Percentiles rank a stretch among this genome's conserved stretches.
Conservation (phyloP, 2,888 invertebrate species). For the Trichopria drosophilae region DNA sequence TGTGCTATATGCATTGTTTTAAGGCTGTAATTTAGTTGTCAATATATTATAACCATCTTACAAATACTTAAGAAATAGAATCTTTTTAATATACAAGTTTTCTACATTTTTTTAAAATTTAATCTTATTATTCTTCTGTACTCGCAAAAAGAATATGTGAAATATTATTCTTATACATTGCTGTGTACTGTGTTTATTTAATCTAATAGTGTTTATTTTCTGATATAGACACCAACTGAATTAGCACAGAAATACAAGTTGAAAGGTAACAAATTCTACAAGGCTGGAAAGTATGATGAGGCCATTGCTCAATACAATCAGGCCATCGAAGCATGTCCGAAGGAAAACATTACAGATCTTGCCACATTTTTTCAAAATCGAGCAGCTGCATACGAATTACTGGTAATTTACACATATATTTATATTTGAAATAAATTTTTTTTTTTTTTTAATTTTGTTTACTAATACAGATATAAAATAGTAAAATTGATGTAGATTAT, state of each 20-base stretch:
- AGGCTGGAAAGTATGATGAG: conserved; percentile 84
- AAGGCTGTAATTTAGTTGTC: no score
- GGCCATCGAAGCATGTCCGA: conserved; percentile 88
- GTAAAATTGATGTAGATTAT: background rate
- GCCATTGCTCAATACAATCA: conserved; percentile 88
- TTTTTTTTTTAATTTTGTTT: conserved; percentile 3
- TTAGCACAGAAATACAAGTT: conserved; percentile 80
- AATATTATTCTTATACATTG: conserved; percentile 3
- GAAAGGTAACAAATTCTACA: conserved; percentile 86
- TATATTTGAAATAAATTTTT: background rate
- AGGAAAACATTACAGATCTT: conserved; percentile 71
- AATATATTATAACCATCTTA: conserved; percentile 5
- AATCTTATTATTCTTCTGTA: background rate
- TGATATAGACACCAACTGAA: conserved; percentile 66
- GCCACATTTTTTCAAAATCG: conserved; percentile 95
- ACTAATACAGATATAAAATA: background rate
- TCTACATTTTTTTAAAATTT: background rate
- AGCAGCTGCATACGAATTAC: conserved; percentile 91
- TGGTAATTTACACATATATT: conserved; percentile 59
- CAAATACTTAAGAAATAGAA: background rate
- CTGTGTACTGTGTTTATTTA: no score
- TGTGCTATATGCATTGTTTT: no score
- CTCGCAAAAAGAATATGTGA: no score
- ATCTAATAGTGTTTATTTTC: conserved; percentile 17
- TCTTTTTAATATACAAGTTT: background rate